Percentiles rank a stretch among this genome's conserved stretches.
These are phyloP conservation scores for Rhinogobius similis DNA, from an alignment of 2,113 vertebrate genomes.

Conservation along the genomic window DNA sequence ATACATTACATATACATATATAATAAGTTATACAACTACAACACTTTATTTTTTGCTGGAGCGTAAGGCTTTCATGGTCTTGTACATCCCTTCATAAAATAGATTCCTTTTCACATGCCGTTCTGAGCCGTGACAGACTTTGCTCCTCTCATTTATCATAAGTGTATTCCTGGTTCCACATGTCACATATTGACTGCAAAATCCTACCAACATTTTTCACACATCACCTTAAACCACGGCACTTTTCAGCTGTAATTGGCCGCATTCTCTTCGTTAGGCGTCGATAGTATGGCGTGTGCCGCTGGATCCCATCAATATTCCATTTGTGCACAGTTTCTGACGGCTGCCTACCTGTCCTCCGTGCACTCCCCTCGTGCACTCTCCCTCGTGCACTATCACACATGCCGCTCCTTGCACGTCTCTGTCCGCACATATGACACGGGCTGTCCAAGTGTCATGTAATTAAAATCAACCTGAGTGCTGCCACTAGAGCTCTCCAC, in stretches of 20 bases:
- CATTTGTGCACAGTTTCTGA: constrained; percentile 35
- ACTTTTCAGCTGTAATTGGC: not conserved
- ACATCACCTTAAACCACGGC: not conserved
- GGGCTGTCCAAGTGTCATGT: constrained; percentile 61
- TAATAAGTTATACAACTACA: no score
- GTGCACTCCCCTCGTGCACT: constrained; percentile 30
- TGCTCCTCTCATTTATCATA: not conserved
- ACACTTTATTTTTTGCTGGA: no score
- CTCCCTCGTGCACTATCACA: no score
- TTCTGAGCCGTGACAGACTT: not conserved
- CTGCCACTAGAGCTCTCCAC: constrained; percentile 59
- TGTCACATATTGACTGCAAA: not conserved
- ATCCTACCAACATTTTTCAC: not conserved
- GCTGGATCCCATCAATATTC: constrained; percentile 51
- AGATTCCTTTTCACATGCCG: not conserved
- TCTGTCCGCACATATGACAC: constrained; percentile 35
- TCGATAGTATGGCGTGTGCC: constrained; percentile 12
- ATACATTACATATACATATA: no score
- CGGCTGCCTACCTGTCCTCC: constrained; percentile 25
- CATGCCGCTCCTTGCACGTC: not conserved
- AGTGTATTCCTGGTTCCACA: not conserved
- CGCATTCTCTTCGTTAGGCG: constrained; percentile 1
- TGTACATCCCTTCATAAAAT: no score
- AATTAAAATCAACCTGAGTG: constrained; percentile 60
- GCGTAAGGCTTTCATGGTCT: no score